Evolutionary conservation across 2,113 vertebrate genomes (phyloP).

Genomic region (Coptodon rendalli): DNA sequence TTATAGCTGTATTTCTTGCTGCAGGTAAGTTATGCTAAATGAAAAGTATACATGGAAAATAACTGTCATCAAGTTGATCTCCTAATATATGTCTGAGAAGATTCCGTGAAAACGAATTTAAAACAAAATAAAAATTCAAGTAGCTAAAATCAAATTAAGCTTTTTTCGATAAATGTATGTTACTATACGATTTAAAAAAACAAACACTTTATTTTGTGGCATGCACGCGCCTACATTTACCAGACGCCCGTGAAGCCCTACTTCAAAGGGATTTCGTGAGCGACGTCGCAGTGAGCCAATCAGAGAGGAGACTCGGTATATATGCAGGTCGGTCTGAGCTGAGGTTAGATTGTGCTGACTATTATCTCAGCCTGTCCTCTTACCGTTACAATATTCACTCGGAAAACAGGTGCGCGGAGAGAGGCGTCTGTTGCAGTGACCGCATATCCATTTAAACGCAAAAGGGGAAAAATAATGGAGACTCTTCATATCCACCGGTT

Average conservation of each 20-base stretch:
- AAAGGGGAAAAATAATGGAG: background rate
- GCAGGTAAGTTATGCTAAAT: background rate
- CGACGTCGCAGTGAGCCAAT: conserved; percentile 63
- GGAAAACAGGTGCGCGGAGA: conserved; percentile 29
- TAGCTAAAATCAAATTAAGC: background rate
- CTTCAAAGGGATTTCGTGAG: conserved; percentile 23
- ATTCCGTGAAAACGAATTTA: background rate
- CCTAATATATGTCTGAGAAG: background rate
- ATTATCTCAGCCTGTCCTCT: conserved; percentile 11
- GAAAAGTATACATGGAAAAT: background rate
- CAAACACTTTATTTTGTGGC: background rate
- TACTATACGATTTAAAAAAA: accelerated
- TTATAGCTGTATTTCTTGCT: background rate
- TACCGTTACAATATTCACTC: background rate
- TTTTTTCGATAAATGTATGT: background rate
- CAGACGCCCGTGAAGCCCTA: conserved; percentile 15
- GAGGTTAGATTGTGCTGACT: conserved; percentile 55
- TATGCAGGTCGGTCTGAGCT: conserved; percentile 4
- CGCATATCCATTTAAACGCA: background rate
- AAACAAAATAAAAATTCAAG: background rate
- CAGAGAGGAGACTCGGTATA: conserved; percentile 2
- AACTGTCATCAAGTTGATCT: background rate
- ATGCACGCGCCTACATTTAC: conserved; percentile 32
- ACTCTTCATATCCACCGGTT: background rate
- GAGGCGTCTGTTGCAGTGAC: background rate